A percentile compares a stretch with the other conserved stretches of the same genome.
Evolutionary conservation across 2,888 invertebrate genomes (phyloP).

Genomic region (Nomada ferruginata): DNA sequence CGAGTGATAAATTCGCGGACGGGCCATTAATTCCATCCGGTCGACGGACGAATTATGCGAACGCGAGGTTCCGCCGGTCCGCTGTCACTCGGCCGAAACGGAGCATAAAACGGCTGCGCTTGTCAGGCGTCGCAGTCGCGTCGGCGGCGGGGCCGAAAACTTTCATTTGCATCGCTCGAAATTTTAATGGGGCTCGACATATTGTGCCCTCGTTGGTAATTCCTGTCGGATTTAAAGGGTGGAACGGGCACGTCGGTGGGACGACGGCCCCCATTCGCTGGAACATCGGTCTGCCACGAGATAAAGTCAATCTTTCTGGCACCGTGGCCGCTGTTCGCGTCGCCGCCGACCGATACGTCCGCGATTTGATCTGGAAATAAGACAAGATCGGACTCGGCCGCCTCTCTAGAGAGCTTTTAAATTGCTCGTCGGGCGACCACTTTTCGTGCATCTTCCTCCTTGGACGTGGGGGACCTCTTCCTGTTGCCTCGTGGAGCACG

Average conservation of each 20-base stretch:
- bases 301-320: slow-evolving; percentile 74
- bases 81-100: slow-evolving; percentile 58
- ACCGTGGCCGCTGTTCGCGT: slow-evolving; percentile 43
- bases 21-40: slow-evolving; percentile 63
- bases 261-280: slow-evolving; percentile 53
- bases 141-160: slow-evolving; percentile 68
- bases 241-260: slow-evolving; percentile 34
- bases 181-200: slow-evolving; percentile 73
- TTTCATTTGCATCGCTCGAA: slow-evolving; percentile 74
- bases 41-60: slow-evolving; percentile 59
- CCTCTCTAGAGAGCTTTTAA: slow-evolving; percentile 22
- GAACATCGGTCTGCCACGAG: slow-evolving; percentile 58
- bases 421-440: slow-evolving; percentile 10
- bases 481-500: slow-evolving; percentile 2
- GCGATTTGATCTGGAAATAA: slow-evolving; percentile 63
- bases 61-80: slow-evolving; percentile 37
- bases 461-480: background rate
- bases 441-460: background rate
- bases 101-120: slow-evolving; percentile 47
- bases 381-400: slow-evolving; percentile 34
- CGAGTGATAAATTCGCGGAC: slow-evolving; percentile 55
- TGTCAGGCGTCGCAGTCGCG: slow-evolving; percentile 14
- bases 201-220: slow-evolving; percentile 72
- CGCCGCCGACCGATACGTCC: slow-evolving; percentile 56
- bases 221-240: slow-evolving; percentile 72